Evolutionary conservation across 2,888 invertebrate genomes (phyloP).

Genomic region (Enchytraeus crypticus): DNA sequence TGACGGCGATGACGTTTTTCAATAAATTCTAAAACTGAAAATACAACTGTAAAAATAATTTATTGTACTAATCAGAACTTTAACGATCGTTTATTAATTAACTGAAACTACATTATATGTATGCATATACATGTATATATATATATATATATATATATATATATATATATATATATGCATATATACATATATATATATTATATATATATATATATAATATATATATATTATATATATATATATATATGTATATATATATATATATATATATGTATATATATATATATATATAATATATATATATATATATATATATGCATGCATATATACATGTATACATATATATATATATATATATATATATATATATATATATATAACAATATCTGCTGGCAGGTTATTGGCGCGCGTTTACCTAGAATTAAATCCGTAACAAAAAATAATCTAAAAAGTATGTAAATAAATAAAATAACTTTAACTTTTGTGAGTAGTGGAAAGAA

Average conservation of each 20-base stretch:
- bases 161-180: too few species aligned
- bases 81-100: too few species aligned
- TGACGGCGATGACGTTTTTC: background rate
- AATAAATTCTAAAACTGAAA: background rate
- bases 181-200: too few species aligned
- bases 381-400: background rate
- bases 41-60: too few species aligned
- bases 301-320: background rate
- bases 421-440: background rate
- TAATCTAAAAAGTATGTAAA: background rate
- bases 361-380: background rate
- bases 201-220: too few species aligned
- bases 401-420: too few species aligned
- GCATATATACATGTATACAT: background rate
- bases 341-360: background rate
- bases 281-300: background rate
- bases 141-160: too few species aligned
- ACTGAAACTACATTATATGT: too few species aligned
- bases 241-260: background rate
- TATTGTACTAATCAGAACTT: too few species aligned
- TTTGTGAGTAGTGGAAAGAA: too few species aligned
- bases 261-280: background rate
- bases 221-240: background rate
- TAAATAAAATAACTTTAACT: too few species aligned
- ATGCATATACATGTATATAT: too few species aligned